phyloP scores from a whole-genome alignment of 2,797 vertebrate genomes.

The Acanthiza pusilla region DNA sequence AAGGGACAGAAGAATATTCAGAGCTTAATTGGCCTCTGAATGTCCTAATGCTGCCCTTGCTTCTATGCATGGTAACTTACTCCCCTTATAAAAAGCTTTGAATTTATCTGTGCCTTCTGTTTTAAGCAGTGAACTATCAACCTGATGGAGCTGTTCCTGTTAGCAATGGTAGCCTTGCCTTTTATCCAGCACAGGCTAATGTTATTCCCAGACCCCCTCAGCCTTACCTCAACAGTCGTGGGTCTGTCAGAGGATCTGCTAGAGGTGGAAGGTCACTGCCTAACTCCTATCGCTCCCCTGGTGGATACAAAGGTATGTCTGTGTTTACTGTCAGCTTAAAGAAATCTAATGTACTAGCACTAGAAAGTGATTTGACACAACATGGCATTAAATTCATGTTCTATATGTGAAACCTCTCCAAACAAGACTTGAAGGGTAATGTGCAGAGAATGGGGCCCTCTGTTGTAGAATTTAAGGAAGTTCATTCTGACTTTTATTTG shows the following conservation, averaged over 20 bases:
- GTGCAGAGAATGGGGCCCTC: background rate
- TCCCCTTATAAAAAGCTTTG: background rate
- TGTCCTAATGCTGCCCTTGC: background rate
- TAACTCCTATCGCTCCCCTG: slow-evolving; percentile 79
- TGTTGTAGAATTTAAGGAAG: background rate
- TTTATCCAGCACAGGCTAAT: slow-evolving; percentile 80
- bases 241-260: slow-evolving; percentile 83
- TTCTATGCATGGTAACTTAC: background rate
- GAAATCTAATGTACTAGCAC: background rate
- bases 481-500: background rate
- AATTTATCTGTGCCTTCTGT: background rate
- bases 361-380: background rate
- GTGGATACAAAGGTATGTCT: slow-evolving; percentile 83
- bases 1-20: background rate
- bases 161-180: slow-evolving; percentile 79
- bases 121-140: slow-evolving; percentile 76
- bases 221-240: slow-evolving; percentile 77
- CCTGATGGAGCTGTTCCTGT: slow-evolving; percentile 77
- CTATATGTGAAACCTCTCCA: background rate
- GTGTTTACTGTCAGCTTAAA: background rate
- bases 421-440: background rate
- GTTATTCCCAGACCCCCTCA: slow-evolving; percentile 76
- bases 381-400: background rate
- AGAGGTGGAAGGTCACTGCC: slow-evolving; percentile 80
- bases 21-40: background rate